phyloP scores from a whole-genome alignment of 2,888 invertebrate genomes.

The Netelia melanura region DNA sequence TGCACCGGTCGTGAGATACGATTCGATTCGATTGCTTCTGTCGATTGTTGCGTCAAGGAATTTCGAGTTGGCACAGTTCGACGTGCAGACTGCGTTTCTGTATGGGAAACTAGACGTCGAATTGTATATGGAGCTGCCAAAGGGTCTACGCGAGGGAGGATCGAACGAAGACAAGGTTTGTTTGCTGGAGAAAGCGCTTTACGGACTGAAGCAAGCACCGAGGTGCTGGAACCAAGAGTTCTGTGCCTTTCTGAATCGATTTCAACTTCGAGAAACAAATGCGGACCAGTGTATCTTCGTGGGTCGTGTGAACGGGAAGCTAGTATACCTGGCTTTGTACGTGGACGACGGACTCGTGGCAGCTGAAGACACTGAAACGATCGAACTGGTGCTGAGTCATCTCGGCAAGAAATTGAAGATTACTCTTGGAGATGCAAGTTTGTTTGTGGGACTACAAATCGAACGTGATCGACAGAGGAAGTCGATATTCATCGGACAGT shows the following conservation, averaged over 20 bases:
- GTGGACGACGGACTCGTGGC: constrained; percentile 71
- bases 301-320: not conserved
- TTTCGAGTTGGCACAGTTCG: constrained; percentile 25
- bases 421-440: constrained; percentile 40
- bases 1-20: constrained; percentile 40
- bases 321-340: constrained; percentile 62
- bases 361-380: constrained; percentile 26
- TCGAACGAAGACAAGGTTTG: constrained; percentile 29
- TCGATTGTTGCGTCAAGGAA: constrained; percentile 17
- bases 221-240: constrained; percentile 70
- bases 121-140: constrained; percentile 34
- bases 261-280: not conserved
- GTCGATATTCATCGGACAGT: constrained; percentile 30
- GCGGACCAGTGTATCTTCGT: constrained; percentile 25
- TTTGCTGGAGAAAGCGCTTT: constrained; percentile 71
- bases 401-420: constrained; percentile 60
- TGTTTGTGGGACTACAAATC: constrained; percentile 70
- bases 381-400: constrained; percentile 42
- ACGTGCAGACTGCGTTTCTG: constrained; percentile 47
- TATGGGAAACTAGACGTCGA: constrained; percentile 34
- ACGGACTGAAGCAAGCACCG: constrained; percentile 75
- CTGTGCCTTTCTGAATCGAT: constrained; percentile 51
- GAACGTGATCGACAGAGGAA: constrained; percentile 36
- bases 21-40: constrained; percentile 37
- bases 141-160: constrained; percentile 22